These are phyloP conservation scores for Lycodopsis pacificus DNA, from an alignment of 2,797 vertebrate genomes.

Conservation along the genomic window DNA sequence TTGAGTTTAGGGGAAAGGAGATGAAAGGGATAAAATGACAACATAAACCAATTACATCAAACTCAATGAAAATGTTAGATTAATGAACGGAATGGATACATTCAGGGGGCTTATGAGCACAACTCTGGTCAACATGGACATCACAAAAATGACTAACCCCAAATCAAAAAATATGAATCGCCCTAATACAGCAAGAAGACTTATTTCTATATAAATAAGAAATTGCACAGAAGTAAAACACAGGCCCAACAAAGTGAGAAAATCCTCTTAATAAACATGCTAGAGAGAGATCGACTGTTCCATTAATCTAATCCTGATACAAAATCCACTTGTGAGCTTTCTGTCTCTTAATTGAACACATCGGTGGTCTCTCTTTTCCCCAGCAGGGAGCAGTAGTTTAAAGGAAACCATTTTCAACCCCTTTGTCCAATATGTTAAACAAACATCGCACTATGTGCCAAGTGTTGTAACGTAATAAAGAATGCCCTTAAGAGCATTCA, in stretches of 20 bases:
- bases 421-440: not conserved
- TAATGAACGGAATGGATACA: not conserved
- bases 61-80: not conserved
- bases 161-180: not conserved
- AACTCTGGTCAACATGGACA: not conserved
- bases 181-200: not conserved
- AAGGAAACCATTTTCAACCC: not conserved
- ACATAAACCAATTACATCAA: not conserved
- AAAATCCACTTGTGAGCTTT: not conserved
- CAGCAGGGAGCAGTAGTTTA: slow-evolving; percentile 42
- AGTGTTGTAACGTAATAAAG: not conserved
- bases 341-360: not conserved
- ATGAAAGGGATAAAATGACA: not conserved
- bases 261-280: not conserved
- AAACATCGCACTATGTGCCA: not conserved
- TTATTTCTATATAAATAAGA: no score
- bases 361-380: not conserved
- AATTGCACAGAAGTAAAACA: no score
- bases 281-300: not conserved
- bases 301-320: not conserved
- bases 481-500: not conserved
- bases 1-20: not conserved
- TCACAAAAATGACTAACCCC: not conserved
- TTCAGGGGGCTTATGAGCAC: not conserved
- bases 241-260: not conserved